These are phyloP conservation scores for Aviceda subcristata DNA, from an alignment of 2,113 vertebrate genomes.

Conservation along the genomic window DNA sequence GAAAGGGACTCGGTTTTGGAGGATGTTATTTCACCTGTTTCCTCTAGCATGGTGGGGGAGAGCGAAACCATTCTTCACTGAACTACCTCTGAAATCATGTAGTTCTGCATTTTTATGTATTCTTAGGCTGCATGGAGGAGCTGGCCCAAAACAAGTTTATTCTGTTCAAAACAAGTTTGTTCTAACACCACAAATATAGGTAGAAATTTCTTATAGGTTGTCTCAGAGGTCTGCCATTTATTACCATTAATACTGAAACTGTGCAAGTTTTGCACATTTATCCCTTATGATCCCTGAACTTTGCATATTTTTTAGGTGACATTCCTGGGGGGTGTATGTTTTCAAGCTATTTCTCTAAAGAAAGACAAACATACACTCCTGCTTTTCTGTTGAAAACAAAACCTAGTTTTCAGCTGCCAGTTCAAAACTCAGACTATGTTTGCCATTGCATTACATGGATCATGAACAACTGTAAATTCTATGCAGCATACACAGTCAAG, in stretches of 20 bases:
- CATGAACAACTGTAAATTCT: not conserved
- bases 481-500: not conserved
- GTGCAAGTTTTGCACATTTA: not conserved
- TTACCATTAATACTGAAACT: not conserved
- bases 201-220: not conserved
- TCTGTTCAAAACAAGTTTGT: not conserved
- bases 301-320: not conserved
- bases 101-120: not conserved
- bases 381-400: not conserved
- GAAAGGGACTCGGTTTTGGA: not conserved
- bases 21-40: not conserved
- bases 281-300: not conserved
- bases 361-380: not conserved
- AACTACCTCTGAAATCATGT: not conserved
- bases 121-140: not conserved
- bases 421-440: not conserved
- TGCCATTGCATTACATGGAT: not conserved
- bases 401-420: not conserved
- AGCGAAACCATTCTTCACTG: not conserved
- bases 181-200: not conserved
- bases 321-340: not conserved
- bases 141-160: not conserved
- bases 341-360: not conserved
- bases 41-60: fast-evolving
- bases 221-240: not conserved